These are phyloP conservation scores for Eolophus roseicapilla DNA, from an alignment of 2,113 vertebrate species.

Conservation along the genomic window DNA sequence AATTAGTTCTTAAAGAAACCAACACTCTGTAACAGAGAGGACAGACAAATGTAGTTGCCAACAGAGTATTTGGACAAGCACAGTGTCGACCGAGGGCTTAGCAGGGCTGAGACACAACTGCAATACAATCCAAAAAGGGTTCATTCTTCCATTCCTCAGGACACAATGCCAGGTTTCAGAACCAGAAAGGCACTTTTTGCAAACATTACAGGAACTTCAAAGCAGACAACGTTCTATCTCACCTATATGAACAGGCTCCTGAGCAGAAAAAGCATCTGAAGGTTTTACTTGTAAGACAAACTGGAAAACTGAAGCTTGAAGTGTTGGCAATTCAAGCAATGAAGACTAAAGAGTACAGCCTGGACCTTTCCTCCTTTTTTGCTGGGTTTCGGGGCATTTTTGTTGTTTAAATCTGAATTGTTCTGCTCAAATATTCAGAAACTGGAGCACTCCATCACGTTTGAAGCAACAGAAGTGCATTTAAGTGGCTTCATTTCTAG, in stretches of 20 bases:
- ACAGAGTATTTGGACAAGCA: background rate
- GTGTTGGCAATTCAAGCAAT: background rate
- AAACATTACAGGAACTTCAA: constrained; percentile 1
- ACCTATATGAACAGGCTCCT: background rate
- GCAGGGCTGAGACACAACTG: background rate
- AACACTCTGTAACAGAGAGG: background rate
- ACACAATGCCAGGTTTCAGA: background rate
- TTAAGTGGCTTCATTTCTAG: background rate
- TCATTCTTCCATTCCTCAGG: background rate
- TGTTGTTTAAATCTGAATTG: background rate
- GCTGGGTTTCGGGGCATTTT: background rate
- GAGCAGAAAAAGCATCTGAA: constrained; percentile 23
- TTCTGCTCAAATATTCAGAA: background rate
- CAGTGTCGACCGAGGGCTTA: background rate
- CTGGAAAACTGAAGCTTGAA: background rate
- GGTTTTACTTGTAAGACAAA: background rate
- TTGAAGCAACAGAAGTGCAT: background rate
- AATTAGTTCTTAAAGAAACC: background rate
- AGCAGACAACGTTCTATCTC: background rate
- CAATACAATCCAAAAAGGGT: background rate
- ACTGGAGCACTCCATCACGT: background rate
- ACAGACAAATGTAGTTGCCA: background rate
- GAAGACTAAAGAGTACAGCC: background rate
- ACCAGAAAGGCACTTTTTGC: background rate
- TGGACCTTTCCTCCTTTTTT: background rate